Evolutionary conservation across 2,113 vertebrate genomes (phyloP), one percentile per base, ranked within the genome.

Genomic region (Pristiophorus japonicus): DNA sequence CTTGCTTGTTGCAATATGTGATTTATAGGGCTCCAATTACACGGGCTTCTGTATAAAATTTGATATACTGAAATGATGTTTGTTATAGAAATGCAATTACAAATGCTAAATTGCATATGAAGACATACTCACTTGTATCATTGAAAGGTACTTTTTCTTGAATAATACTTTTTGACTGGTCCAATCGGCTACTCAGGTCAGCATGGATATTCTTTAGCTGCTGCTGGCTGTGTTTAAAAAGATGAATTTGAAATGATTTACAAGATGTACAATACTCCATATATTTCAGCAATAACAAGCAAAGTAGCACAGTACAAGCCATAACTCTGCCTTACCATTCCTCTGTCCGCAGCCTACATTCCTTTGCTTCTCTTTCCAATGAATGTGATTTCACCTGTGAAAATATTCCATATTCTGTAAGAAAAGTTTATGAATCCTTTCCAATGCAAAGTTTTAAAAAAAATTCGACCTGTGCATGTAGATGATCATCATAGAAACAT

Each of bases 111-210:
- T 59, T 62, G 51, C 87, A 55, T 95, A 96, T 42, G 70, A n/a
- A 73, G 96, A 65, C 96, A 97, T 97, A 98, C 99, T 96, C 97
- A 99, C 99, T 98, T 97, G 99, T 99, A 97, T 99, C 99, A 96
- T 99, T 99, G 97, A 99, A 99, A 97, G 99, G 98, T 97, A 99
- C 98, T 98, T 99, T 99, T 97, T 99, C 99, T 98, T 97, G 98
- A 97, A 99, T 99, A 96, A 99, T 97, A 96, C 98, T 98, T 96
- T 98, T 98, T 97, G 98, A 99, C 96, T 99, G 98, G 96, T 99
- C 99, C 97, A 99, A 97, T 97, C 98, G 98, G 96, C 97, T 98
- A 97, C 98, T 98, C 96, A 99, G 97, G 97, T 99, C 98, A 62
- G 97, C 97, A 98, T 99, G 98, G 96, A 98, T 98, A 96, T 97